phyloP scores from a whole-genome alignment of 2,113 vertebrate species.

The Nyctereutes procyonoides region DNA sequence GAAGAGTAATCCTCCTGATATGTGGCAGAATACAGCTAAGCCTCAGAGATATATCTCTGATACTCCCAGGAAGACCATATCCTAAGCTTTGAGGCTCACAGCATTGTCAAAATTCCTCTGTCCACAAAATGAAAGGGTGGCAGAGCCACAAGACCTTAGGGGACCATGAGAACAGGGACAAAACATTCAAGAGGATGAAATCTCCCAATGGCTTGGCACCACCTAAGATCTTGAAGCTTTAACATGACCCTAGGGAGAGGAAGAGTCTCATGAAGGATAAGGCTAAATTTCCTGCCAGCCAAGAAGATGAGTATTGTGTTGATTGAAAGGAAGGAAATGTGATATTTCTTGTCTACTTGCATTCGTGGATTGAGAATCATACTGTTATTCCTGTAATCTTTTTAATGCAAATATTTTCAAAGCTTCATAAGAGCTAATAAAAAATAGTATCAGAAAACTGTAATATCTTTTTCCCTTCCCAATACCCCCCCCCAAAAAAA shows the following conservation, averaged over 20 bases:
- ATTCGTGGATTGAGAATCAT: not conserved
- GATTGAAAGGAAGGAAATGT: not conserved
- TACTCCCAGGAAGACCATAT: not conserved
- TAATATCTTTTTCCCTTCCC: not conserved
- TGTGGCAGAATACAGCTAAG: not conserved
- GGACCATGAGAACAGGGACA: not conserved
- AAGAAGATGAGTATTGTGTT: not conserved
- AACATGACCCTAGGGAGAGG: not conserved
- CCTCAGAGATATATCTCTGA: not conserved
- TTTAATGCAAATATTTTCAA: constrained; percentile 4
- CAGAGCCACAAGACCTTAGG: not conserved
- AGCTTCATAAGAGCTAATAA: not conserved
- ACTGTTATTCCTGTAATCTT: not conserved
- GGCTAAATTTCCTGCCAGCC: not conserved
- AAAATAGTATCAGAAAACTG: not conserved
- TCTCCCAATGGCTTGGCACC: not conserved
- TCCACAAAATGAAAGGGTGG: not conserved
- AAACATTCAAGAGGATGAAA: no score
- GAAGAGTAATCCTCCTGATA: not conserved
- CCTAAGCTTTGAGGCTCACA: not conserved
- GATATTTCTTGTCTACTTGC: not conserved
- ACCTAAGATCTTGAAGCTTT: not conserved
- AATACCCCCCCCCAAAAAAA: not conserved
- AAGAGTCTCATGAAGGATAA: not conserved
- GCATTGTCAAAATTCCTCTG: not conserved